Percentiles rank a stretch among this genome's conserved stretches.
Evolutionary conservation across 2,888 invertebrate genomes (phyloP).

Genomic region (Metallyticus violacea): DNA sequence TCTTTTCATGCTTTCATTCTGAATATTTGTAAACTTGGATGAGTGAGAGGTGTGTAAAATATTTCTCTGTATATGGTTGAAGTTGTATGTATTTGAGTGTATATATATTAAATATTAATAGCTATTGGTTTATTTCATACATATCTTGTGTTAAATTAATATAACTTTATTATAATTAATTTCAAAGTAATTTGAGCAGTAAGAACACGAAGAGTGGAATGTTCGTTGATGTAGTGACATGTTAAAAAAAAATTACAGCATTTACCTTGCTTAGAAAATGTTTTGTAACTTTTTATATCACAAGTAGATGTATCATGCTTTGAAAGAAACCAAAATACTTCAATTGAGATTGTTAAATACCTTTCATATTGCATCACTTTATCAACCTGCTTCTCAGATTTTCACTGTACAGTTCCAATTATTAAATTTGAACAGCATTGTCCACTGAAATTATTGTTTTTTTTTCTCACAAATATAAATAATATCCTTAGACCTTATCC

Average conservation of each 20-base stretch:
- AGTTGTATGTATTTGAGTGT: neutral
- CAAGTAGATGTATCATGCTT: neutral
- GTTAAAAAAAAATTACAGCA: neutral
- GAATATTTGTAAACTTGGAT: neutral
- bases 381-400: neutral
- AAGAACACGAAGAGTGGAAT: neutral
- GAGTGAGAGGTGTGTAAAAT: neutral
- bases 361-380: neutral
- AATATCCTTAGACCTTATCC: too few relatives aligned
- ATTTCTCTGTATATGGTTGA: neutral
- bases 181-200: neutral
- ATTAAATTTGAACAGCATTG: neutral
- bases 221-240: too few relatives aligned
- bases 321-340: neutral
- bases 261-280: neutral
- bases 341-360: neutral
- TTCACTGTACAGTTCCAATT: neutral
- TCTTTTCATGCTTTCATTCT: neutral
- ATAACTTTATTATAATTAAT: neutral
- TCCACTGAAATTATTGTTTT: neutral
- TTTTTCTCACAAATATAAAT: neutral
- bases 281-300: neutral
- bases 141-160: neutral
- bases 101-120: neutral
- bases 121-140: neutral